Base-by-base conservation (phyloP, 2,113 vertebrate species). In the Stegastes partitus region DNA sequence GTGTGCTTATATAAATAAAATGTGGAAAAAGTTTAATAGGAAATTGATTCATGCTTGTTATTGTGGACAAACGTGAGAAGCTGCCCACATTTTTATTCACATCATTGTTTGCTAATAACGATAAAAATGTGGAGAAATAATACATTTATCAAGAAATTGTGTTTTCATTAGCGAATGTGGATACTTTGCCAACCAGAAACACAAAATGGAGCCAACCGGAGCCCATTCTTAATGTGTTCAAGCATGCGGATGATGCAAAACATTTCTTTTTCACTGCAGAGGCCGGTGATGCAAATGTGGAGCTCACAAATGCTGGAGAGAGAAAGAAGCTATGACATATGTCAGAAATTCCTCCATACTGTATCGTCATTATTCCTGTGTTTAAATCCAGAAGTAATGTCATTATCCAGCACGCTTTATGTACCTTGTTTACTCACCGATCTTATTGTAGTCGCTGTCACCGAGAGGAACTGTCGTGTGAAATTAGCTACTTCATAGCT, bases 401-500 rank as follows among this genome's bases (percentile, higher is more conserved):
- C 22, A 25, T 25, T 25, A 47, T 58, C 47, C 56, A 54, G 39
- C 10, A 4, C 37, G 2, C 21, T 78, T 49, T 39, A 37, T 21
- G 25, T 10, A 50, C n/a, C 2, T 37, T 25, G 45, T 57, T 78
- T 54, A 44, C 15, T 65, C 5, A 49, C 51, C 54, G 50, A 39
- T 50, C 11, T 28, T 3, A 56, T 25, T 21, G 22, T 47, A 11
- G 25, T 64, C 16, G 0, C 4, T 37, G 70, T 47, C 59, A n/a
- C 22, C 19, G 10, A 64, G 64, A 62, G 31, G 19, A 59, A 19
- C 31, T 56, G 56, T 42, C 67, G 28, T 37, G 34, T 2, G 19
- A 63, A 25, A 62, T 65, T 47, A 70, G 39, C 34, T 23, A 54
- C 37, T 58, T 69, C 56, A 72, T 56, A 72, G 55, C 14, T 26